phyloP scores from a whole-genome alignment of 2,113 vertebrate genomes.

The Orthonyx spaldingii region DNA sequence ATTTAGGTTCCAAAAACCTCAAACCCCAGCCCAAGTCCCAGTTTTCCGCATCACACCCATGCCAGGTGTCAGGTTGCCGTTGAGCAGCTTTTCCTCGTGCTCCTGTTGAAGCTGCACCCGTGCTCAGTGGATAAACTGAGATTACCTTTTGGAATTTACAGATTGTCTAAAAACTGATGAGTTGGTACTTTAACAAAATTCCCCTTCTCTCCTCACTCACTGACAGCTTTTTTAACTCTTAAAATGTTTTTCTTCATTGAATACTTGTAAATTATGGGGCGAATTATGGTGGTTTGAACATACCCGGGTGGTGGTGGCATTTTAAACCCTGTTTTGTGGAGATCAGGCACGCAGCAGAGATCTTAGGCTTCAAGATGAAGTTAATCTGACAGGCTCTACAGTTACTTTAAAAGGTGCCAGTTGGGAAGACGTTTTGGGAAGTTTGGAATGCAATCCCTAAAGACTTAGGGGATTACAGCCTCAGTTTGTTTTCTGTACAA shows the following conservation, averaged over 20 bases:
- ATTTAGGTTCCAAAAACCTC: neutral
- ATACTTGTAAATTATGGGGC: neutral
- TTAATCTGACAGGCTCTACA: neutral
- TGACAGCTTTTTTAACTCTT: neutral
- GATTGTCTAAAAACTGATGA: neutral
- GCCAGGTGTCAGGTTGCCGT: neutral
- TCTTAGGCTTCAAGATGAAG: neutral
- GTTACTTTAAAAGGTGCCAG: neutral
- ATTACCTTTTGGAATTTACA: neutral
- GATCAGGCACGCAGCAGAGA: neutral
- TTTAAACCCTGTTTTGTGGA: neutral
- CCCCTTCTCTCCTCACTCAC: neutral
- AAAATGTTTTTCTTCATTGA: neutral
- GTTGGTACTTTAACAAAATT: neutral
- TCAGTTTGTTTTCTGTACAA: neutral
- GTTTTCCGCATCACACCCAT: rapidly evolving
- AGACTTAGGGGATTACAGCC: neutral
- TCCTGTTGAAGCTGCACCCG: neutral
- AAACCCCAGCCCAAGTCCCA: neutral
- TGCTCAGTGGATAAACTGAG: neutral
- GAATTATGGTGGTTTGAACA: neutral
- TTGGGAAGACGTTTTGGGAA: neutral
- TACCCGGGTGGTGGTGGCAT: neutral
- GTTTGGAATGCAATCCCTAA: neutral
- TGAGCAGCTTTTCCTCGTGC: neutral